Evolutionary conservation across 2,113 vertebrate species (phyloP).

Genomic region (Callipepla squamata): DNA sequence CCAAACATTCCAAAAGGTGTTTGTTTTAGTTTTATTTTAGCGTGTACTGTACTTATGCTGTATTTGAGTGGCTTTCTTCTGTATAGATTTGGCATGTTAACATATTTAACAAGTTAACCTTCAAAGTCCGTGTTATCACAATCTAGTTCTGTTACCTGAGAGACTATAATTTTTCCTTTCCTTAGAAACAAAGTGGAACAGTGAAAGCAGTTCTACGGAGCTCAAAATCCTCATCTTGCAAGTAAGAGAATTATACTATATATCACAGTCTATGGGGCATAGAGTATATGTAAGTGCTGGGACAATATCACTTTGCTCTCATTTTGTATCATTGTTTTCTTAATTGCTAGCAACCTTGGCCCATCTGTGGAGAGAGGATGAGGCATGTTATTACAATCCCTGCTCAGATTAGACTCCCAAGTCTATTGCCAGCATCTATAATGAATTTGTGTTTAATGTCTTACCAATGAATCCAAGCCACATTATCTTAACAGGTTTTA

Average conservation of each 20-base stretch:
- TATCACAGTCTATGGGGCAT: neutral
- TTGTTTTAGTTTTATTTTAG: neutral
- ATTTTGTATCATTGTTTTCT: neutral
- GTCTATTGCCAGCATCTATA: neutral
- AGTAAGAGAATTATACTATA: slow-evolving; percentile 8
- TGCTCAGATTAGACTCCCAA: neutral
- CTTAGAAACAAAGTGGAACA: slow-evolving; percentile 39
- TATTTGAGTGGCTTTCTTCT: neutral
- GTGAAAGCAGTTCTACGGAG: neutral
- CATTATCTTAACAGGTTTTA: neutral
- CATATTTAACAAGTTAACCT: neutral
- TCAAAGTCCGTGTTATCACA: neutral
- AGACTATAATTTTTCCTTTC: neutral
- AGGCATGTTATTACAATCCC: neutral
- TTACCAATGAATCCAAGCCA: neutral
- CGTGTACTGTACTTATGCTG: neutral
- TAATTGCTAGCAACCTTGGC: neutral
- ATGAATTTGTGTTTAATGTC: neutral
- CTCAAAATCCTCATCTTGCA: neutral
- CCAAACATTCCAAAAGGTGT: neutral
- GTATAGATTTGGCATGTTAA: too few relatives aligned
- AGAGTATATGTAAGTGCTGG: neutral
- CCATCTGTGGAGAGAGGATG: neutral
- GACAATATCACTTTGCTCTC: neutral
- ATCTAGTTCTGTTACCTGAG: neutral